These are phyloP conservation scores for Xiphophorus hellerii DNA, from an alignment of 2,113 vertebrate genomes.

Conservation along the genomic window DNA sequence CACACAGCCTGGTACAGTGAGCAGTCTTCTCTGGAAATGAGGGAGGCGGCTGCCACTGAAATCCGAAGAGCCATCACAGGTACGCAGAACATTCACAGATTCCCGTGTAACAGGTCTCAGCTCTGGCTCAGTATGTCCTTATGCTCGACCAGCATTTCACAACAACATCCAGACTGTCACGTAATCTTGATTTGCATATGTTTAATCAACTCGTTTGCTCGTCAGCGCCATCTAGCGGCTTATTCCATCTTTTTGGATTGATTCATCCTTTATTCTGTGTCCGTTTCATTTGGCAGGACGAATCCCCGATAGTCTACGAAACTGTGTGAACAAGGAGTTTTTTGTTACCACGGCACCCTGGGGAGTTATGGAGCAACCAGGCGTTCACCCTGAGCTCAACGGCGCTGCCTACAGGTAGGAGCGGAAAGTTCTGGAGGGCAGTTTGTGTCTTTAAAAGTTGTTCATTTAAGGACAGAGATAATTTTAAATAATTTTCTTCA, in stretches of 20 bases:
- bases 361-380: constrained; percentile 94
- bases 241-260: not conserved
- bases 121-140: constrained; percentile 30
- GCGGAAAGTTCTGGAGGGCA: not conserved
- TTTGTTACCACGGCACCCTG: constrained; percentile 92
- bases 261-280: not conserved
- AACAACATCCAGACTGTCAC: constrained; percentile 49
- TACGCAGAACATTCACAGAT: constrained; percentile 55
- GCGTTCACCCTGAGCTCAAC: constrained; percentile 93
- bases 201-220: constrained; percentile 40
- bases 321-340: constrained; percentile 99
- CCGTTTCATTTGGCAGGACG: constrained; percentile 82
- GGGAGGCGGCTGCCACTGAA: constrained; percentile 96
- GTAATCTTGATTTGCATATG: constrained; percentile 53
- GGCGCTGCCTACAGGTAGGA: constrained; percentile 94
- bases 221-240: constrained; percentile 8
- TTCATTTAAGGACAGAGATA: not conserved
- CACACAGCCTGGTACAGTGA: constrained; percentile 99
- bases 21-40: constrained; percentile 97
- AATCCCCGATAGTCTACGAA: constrained; percentile 96
- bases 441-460: not conserved
- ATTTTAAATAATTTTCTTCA: not conserved
- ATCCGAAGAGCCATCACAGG: constrained; percentile 96
- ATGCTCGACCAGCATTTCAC: constrained; percentile 27
- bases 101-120: not conserved